Percentiles rank a stretch among this genome's conserved stretches.
Evolutionary conservation across 2,113 vertebrate genomes (phyloP).

Genomic region (Lagenorhynchus albirostris): DNA sequence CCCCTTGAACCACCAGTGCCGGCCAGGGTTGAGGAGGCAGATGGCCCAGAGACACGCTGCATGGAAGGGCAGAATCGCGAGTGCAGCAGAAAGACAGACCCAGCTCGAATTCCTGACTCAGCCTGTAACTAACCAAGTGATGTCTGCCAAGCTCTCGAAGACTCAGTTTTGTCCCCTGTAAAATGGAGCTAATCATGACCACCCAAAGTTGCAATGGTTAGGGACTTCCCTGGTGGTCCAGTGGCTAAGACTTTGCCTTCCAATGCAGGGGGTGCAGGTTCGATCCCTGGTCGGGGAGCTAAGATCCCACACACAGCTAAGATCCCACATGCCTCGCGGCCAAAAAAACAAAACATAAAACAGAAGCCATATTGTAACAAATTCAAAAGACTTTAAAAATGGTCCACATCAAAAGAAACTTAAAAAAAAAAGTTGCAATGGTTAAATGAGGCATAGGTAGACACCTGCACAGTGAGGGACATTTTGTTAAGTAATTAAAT

Average conservation of each 20-base stretch:
- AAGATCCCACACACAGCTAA: too few species aligned
- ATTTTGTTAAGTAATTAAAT: accelerated
- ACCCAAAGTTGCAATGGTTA: background rate
- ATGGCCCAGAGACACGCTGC: background rate
- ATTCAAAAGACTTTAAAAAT: too few species aligned
- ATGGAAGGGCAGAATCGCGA: accelerated
- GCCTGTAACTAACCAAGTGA: background rate
- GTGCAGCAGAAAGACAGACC: accelerated
- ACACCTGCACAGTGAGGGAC: accelerated
- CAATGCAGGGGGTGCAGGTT: too few species aligned
- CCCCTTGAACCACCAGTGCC: background rate
- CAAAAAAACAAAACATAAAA: too few species aligned
- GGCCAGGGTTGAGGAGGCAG: background rate
- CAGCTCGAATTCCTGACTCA: background rate
- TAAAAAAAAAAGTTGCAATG: too few species aligned
- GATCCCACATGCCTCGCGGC: too few species aligned
- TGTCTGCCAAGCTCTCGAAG: background rate
- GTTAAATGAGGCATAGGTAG: background rate
- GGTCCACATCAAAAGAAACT: too few species aligned
- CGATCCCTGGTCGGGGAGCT: too few species aligned
- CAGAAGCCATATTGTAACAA: too few species aligned
- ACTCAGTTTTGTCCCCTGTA: background rate
- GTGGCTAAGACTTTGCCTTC: too few species aligned
- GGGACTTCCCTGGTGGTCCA: too few species aligned
- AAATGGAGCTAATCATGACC: background rate